Evolutionary conservation across 2,888 invertebrate genomes (phyloP), one percentile per base, ranked within the genome.

Genomic region (Apamea epomidion): DNA sequence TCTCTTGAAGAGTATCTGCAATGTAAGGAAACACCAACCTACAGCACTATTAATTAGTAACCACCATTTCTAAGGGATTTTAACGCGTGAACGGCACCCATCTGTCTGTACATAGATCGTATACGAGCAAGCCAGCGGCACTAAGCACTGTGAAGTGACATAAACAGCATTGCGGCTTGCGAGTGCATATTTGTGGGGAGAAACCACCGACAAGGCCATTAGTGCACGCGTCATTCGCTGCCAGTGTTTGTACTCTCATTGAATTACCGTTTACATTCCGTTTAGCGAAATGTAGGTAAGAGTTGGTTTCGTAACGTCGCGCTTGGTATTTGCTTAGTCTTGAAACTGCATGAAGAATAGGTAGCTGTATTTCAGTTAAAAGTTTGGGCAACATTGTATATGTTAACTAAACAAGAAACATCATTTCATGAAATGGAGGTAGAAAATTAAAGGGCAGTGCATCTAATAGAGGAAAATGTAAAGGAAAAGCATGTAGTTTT

Each of bases 81-180:
- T 32, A 54, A 29, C 16, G 29, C 6, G 14, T 42, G 16, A 42
- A 29, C n/a, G 25, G 58, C 10, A 8, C n/a, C 37, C 8, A 37
- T 68, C 21, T 84, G 21, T 32, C n/a, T 42, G n/a, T 72, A 82
- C 65, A 62, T 69, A 67, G 48, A 80, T 74, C 51, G 72, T 76
- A 58, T 67, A 32, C 69, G 37, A 37, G 37, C 18, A 72, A 86
- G 80, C 83, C 69, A 81, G 75, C 74, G 65, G 68, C 74, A 83
- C 87, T 89, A 89, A 92, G 89, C 89, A 90, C 88, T 78, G 78
- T 80, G 75, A 88, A 91, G 88, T 91, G 91, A 92, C 91, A 91
- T 87, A 92, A 92, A 93, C 92, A 93, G 93, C 94, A 93, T 91
- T 94, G 93, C 93, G 93, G 93, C 80, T 90, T 86, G 85, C 81